Percentiles rank a stretch among this genome's conserved stretches.
These are phyloP conservation scores for Botia almorhae DNA, from an alignment of 2,797 vertebrate genomes.

Conservation along the genomic window DNA sequence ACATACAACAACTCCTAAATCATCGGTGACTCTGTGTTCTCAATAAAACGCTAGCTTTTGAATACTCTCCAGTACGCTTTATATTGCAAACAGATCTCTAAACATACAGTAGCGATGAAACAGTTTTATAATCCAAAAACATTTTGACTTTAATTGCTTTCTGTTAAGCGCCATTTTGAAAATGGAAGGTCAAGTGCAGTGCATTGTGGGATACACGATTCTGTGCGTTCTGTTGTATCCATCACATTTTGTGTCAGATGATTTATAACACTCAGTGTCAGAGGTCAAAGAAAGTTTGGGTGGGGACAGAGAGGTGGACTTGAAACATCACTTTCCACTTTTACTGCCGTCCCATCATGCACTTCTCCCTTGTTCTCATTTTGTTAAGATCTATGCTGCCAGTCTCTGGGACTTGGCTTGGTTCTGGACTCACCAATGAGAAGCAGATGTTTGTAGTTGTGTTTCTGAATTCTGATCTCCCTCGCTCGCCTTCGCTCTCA, in stretches of 20 bases:
- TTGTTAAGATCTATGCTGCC: slow-evolving; percentile 5
- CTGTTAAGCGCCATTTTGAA: not conserved
- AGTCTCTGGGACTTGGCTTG: slow-evolving; percentile 38
- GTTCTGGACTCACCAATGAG: slow-evolving; percentile 29
- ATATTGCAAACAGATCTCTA: not conserved
- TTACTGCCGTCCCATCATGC: not conserved
- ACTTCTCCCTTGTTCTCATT: slow-evolving; percentile 3
- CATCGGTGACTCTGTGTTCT: not conserved
- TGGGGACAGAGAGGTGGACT: slow-evolving; percentile 7
- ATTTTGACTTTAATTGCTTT: not conserved
- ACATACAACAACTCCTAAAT: not conserved
- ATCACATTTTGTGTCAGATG: not conserved
- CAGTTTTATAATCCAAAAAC: not conserved
- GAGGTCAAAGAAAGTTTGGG: slow-evolving; percentile 27
- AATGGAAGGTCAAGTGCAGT: not conserved
- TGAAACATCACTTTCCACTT: slow-evolving; percentile 8
- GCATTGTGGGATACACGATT: not conserved
- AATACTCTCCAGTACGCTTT: not conserved
- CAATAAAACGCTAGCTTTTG: not conserved
- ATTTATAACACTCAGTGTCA: not conserved
- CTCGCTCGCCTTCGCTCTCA: slow-evolving; percentile 4
- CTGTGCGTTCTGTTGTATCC: not conserved
- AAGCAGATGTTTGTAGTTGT: slow-evolving; percentile 57
- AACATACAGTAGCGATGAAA: not conserved
- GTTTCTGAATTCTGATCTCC: slow-evolving; percentile 45